Percentiles rank a stretch among this genome's conserved stretches.
phyloP scores from a whole-genome alignment of 2,888 invertebrate genomes.

The Ecliptopera silaceata region DNA sequence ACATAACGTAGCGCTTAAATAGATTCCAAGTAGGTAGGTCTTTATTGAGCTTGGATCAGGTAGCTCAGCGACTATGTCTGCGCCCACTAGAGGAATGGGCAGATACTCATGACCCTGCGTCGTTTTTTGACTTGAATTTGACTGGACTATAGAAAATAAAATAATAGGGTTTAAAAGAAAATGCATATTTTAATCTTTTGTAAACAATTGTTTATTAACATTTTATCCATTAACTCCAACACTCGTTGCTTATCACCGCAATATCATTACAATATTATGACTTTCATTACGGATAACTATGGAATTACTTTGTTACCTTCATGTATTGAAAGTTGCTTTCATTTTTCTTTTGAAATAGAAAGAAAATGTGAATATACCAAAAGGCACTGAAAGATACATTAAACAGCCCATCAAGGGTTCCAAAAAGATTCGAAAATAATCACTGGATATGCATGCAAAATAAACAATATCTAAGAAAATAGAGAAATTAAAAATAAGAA shows the following conservation, averaged over 20 bases:
- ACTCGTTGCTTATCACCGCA: slow-evolving; percentile 73
- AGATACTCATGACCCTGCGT: no score
- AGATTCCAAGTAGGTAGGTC: no score
- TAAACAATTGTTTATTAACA: slow-evolving; percentile 84
- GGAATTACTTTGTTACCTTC: slow-evolving; percentile 70
- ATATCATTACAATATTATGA: slow-evolving; percentile 75
- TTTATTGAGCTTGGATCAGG: no score
- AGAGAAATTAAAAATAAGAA: slow-evolving; percentile 62
- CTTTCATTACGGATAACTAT: slow-evolving; percentile 73
- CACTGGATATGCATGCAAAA: slow-evolving; percentile 69
- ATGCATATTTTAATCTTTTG: slow-evolving; percentile 74
- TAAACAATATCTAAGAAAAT: slow-evolving; percentile 62
- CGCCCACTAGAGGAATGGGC: no score
- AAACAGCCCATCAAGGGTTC: slow-evolving; percentile 57
- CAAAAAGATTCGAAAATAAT: slow-evolving; percentile 52
- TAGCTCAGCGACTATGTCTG: no score
- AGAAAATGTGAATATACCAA: slow-evolving; percentile 77
- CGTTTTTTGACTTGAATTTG: not conserved
- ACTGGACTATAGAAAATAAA: no score
- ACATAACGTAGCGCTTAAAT: no score
- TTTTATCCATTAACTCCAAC: slow-evolving; percentile 65
- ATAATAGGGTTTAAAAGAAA: slow-evolving; percentile 54
- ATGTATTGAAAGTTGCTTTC: slow-evolving; percentile 68
- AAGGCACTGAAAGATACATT: slow-evolving; percentile 57
- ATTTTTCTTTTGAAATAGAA: slow-evolving; percentile 78